Base-by-base conservation (phyloP, 2,113 vertebrate species). In the Pseudolaguvia tuberculata region DNA sequence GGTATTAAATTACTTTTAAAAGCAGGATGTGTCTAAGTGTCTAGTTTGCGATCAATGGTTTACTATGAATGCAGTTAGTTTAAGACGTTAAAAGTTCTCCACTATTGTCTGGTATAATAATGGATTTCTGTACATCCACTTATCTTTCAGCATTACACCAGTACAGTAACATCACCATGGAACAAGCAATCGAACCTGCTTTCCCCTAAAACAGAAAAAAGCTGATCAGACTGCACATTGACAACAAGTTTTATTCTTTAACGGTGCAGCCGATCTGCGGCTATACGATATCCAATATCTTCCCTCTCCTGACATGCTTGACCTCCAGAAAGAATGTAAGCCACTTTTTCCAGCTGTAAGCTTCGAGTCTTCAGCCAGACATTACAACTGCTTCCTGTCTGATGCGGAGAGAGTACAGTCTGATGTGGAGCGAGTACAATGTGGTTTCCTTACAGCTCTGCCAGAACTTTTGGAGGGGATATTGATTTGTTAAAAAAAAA, bases 301-400 rank as follows among this genome's bases (percentile, higher is more conserved):
- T 80, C 42, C 27, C 50, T 57, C 50, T 57, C 50, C 35, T 9
- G 61, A 63, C 75, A 70, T 70, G 72, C 67, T 71, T 78, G 76
- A 81, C 79, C 75, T 67, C 56, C 23, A 66, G 58, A 25, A 75
- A 56, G 76, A 81, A 81, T 81, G 76, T 57, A 59, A 67, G 66
- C 66, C 67, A 75, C 56, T 78, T 81, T 71, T 72, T 71, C 66
- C 79, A 81, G 79, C 79, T 81, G 79, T 80, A 57, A 51, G 72
- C 65, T n/a, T 66, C 12, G 20, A 73, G 39, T 42, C 23, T 57
- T 69, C 29, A 65, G 56, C 75, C 75, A 77, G 63, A 56, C 20
- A 80, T 77, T 29, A 31, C 70, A 52, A 71, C 21, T 17, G 14
- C 35, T 76, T 79, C 67, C 67, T 75, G 39, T 65, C 62, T 57